phyloP scores from a whole-genome alignment of 2,888 invertebrate species.

The Spodoptera picta region DNA sequence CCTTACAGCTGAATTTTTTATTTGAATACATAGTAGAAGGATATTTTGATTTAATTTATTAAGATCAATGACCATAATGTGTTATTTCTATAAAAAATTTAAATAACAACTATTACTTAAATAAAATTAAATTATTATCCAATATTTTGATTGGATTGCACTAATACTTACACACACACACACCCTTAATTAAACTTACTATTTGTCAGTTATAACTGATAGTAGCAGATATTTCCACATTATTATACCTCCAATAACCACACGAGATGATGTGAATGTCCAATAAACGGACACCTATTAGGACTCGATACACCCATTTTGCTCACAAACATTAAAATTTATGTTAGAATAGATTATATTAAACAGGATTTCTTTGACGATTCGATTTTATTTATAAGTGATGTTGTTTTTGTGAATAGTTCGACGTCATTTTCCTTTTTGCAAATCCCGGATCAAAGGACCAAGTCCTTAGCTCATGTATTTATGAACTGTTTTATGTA shows the following conservation, averaged over 20 bases:
- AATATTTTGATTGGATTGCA: no score
- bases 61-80: no score
- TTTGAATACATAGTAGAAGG: no score
- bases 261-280: constrained; percentile 43
- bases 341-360: constrained; percentile 34
- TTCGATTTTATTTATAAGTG: constrained; percentile 14
- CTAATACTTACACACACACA: no score
- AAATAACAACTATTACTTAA: no score
- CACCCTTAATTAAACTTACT: no score
- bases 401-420: constrained; percentile 3
- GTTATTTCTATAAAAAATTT: no score
- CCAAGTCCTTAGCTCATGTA: constrained; percentile 5
- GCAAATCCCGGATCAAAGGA: constrained; percentile 6
- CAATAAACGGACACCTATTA: constrained; percentile 34
- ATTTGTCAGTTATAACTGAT: not conserved
- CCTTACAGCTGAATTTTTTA: no score
- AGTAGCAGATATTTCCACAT: constrained; percentile 15
- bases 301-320: constrained; percentile 20
- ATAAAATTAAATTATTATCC: no score
- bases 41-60: no score
- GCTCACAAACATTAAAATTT: constrained; percentile 27
- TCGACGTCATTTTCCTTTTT: constrained; percentile 30
- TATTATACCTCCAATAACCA: constrained; percentile 31
- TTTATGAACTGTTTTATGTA: constrained; percentile 14
- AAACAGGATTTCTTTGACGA: constrained; percentile 31